These are phyloP conservation scores for Aurelia sp. DNA, from an alignment of 30 jellyfish, hydroid and myxozoan genomes.

Conservation along the genomic window DNA sequence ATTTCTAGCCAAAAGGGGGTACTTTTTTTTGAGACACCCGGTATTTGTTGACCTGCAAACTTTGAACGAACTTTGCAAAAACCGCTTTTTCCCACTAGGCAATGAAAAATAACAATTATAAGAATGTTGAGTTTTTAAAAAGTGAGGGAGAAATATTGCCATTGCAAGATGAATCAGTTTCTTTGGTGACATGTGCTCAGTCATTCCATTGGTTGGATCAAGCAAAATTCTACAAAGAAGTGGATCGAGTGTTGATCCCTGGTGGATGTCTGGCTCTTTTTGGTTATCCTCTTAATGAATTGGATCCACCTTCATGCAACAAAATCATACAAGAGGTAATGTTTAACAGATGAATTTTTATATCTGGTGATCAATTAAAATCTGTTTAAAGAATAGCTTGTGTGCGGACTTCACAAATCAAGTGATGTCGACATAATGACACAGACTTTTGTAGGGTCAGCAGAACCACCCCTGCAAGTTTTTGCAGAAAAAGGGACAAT, in stretches of 20 bases:
- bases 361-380: too few species aligned
- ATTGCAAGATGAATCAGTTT: constrained; percentile 1
- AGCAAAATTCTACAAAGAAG: constrained; percentile 27
- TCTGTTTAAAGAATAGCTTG: too few species aligned
- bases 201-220: constrained; percentile 58
- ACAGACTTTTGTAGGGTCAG: too few species aligned
- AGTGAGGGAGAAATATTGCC: constrained; percentile 31
- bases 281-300: constrained; percentile 33
- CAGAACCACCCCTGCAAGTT: too few species aligned
- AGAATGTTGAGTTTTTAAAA: constrained; percentile 7
- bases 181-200: constrained; percentile 43
- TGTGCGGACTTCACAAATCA: too few species aligned
- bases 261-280: constrained; percentile 47
- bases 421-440: too few species aligned
- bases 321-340: background rate
- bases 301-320: constrained; percentile 16
- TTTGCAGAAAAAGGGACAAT: too few species aligned
- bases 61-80: too few species aligned
- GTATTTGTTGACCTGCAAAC: too few species aligned
- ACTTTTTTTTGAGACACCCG: too few species aligned
- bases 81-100: constrained; percentile 9
- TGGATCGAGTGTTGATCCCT: constrained; percentile 40
- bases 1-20: too few species aligned
- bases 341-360: too few species aligned
- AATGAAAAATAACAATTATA: background rate